Evolutionary conservation across 2,113 vertebrate genomes (phyloP).

Genomic region (Lycaon pictus): DNA sequence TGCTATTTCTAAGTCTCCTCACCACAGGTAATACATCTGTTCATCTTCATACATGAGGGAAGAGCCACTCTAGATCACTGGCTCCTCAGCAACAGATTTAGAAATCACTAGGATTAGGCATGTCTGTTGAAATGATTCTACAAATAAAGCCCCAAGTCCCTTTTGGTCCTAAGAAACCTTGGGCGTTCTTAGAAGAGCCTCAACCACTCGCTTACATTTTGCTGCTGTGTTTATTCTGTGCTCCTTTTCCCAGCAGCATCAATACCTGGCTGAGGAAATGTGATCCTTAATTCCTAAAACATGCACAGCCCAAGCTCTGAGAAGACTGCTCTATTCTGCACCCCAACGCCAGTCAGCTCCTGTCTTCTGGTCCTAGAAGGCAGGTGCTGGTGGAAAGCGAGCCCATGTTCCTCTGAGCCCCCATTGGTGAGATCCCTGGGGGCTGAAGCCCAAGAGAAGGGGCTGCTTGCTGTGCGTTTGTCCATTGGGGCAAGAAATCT

Average conservation of each 20-base stretch:
- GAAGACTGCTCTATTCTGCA: background rate
- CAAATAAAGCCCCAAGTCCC: background rate
- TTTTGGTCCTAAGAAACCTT: background rate
- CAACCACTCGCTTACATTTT: accelerated
- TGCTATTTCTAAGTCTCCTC: too few relatives aligned
- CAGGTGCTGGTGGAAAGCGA: accelerated
- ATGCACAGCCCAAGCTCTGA: accelerated
- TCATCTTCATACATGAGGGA: accelerated
- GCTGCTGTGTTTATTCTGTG: background rate
- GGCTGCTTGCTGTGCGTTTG: too few relatives aligned
- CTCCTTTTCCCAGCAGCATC: background rate
- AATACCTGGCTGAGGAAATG: background rate
- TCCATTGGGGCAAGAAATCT: background rate
- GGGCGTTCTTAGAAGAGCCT: background rate
- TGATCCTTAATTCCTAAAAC: background rate
- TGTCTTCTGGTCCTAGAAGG: background rate
- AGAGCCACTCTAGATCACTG: background rate
- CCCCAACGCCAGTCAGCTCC: accelerated
- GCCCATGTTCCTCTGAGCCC: background rate
- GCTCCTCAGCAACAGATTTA: background rate
- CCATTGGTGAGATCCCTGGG: accelerated
- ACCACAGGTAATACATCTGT: accelerated
- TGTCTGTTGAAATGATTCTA: too few relatives aligned
- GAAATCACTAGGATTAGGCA: background rate
- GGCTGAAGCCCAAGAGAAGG: background rate